Evolutionary conservation across 2,888 invertebrate genomes (phyloP).

Genomic region (Drosophila setosimentum): DNA sequence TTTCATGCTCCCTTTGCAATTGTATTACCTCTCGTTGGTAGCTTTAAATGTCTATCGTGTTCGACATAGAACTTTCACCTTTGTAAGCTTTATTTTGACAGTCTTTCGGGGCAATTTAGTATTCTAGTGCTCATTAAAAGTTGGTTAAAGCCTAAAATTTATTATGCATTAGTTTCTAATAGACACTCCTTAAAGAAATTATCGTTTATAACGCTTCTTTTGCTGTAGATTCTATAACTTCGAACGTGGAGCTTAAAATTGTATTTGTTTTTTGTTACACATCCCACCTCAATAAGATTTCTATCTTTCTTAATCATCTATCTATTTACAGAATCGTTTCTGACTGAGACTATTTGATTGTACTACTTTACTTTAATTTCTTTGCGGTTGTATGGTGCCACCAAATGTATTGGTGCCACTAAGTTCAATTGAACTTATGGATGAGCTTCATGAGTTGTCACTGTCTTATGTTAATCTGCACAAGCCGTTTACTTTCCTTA

Average conservation of each 20-base stretch:
- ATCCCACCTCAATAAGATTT: neutral
- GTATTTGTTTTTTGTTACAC: neutral
- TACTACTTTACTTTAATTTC: neutral
- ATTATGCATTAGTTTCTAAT: no score
- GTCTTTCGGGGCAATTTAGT: no score
- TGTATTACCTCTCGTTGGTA: no score
- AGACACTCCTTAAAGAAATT: no score
- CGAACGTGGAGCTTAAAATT: neutral
- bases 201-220: no score
- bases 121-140: no score
- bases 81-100: no score
- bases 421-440: neutral
- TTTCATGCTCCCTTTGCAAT: no score
- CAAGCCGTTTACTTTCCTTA: neutral
- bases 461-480: neutral
- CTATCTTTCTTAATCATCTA: neutral
- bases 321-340: neutral
- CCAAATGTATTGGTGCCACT: neutral
- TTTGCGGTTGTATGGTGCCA: neutral
- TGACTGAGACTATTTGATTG: neutral
- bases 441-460: neutral
- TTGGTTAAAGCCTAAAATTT: no score
- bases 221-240: no score
- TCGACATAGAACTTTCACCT: no score
- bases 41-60: no score